Evolutionary conservation across 2,797 vertebrate genomes (phyloP), one percentile per base, ranked within the genome.

Genomic region (Gymnodraco acuticeps): DNA sequence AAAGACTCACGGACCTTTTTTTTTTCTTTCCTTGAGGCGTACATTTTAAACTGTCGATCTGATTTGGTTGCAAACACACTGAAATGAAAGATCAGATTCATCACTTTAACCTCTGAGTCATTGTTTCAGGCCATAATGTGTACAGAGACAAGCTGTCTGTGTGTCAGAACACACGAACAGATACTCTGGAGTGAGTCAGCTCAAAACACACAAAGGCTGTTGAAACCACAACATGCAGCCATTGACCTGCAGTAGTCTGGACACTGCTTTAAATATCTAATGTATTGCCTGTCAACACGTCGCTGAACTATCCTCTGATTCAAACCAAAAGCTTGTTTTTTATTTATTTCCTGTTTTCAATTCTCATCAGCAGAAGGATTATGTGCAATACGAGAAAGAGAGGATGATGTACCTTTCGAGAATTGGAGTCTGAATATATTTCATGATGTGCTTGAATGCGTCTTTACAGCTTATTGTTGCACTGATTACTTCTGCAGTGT

Each of bases 361-460:
- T 45, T 66, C 11, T 66, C n/a, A 53, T 69, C 33, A 47, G 58
- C 64, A 47, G 73, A 80, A 64, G 54, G 51, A 68, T 47, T 3
- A 76, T 7, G 87, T 86, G 90, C 88, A 91, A 85, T 92, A 87
- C 83, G 77, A 53, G 16, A 54, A 33, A 19, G 1, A 38, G 12
- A 65, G 51, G 73, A 62, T 15, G 47, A 54, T 79, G 51, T 51
- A 51, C 45, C 54, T 53, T 80, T 65, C 45, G 74, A 31, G 51
- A 76, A 51, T 62, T 23, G 68, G 15, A 62, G 62, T 62, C 13
- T 68, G 51, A 58, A 64, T 16, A 23, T 59, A 51, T 23, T 23
- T 80, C 17, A 42, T 47, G 42, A 4, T 65, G 42, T 66, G 71
- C 45, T 77, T 80, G 42, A 53, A 58, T 70, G 54, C 67, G 33